Base-by-base conservation (phyloP, 2,797 vertebrate genomes). In the Sus cebifrons region DNA sequence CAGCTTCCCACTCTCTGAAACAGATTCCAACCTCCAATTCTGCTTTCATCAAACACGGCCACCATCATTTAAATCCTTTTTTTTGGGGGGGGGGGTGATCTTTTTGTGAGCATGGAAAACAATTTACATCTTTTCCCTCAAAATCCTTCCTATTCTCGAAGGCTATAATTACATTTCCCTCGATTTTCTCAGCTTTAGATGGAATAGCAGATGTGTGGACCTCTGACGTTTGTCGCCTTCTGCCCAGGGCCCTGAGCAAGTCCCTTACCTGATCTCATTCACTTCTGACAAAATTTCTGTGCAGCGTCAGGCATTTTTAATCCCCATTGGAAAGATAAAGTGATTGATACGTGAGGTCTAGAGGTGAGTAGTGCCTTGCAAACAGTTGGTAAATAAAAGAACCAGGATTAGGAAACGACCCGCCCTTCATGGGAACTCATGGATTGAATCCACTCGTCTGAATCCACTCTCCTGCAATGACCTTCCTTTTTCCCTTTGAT, bases 121-220 rank as follows among this genome's bases (percentile, higher is more conserved):
- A 97, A 91, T 97, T 94, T 96, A 97, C 96, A 95, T 94, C 95
- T 92, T 98, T 96, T 92, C 89, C 89, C 84, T 92, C 52, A 89
- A 97, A 95, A 65, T 62, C 71, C 32, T 88, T 86, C 67, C 49
- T 89, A 77, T 86, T 81, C 86, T 65, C 74, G 65, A 96, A 95
- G 77, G 71, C 89, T 97, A 13, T 96, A 93, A 97, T 98, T 98
- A 97, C 17, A 58, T 67, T 90, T 81, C 83, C 86, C 62, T 91
- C 74, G 68, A 79, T 94, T 93, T 89, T 95, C 60, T 92, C 93
- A 89, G 75, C 93, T 91, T 78, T 84, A 49, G 13, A 25, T 73
- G 52, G 83, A 93, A 84, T 82, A 74, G 49, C 40, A 58, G 16
- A 78, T 17, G 3, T 11, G n/a, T 56, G 15, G 82, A 64, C 70